A percentile compares a stretch with the other conserved stretches of the same genome.
phyloP scores from a whole-genome alignment of 2,888 invertebrate species.

The Stenodema calcarata region DNA sequence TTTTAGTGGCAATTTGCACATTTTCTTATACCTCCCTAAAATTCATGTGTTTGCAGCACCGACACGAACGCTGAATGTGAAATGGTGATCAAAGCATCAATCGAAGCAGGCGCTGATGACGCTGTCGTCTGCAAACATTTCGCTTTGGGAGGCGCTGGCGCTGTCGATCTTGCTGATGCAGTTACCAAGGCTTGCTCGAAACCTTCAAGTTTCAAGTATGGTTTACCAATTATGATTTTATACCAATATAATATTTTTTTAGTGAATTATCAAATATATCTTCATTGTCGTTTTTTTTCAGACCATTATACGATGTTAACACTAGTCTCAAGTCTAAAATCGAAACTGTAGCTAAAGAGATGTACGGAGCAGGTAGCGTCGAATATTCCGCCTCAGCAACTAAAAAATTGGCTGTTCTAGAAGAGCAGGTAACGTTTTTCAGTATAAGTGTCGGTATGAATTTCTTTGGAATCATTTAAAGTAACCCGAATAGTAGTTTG shows the following conservation, averaged over 20 bases:
- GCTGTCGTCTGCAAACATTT: constrained; percentile 91
- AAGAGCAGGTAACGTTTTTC: constrained; percentile 70
- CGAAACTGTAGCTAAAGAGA: constrained; percentile 82
- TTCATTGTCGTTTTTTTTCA: constrained; percentile 63
- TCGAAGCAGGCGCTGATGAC: constrained; percentile 78
- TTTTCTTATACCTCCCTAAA: too few relatives aligned
- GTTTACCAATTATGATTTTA: too few relatives aligned
- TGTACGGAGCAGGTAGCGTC: constrained; percentile 94
- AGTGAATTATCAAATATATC: neutral
- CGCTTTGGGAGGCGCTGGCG: constrained; percentile 89
- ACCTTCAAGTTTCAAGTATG: constrained; percentile 48
- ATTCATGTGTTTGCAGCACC: constrained; percentile 68
- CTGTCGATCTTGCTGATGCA: constrained; percentile 82
- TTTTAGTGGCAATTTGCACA: too few relatives aligned
- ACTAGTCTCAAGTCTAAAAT: constrained; percentile 85
- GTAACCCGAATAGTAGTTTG: too few relatives aligned
- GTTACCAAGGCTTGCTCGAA: constrained; percentile 66
- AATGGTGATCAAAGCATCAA: constrained; percentile 62
- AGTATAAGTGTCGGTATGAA: too few relatives aligned
- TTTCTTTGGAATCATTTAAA: too few relatives aligned
- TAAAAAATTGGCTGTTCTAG: constrained; percentile 73
- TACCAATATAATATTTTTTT: too few relatives aligned
- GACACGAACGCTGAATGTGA: constrained; percentile 86
- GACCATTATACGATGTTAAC: constrained; percentile 74
- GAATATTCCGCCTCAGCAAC: constrained; percentile 76